Conservation (phyloP, 2,797 vertebrate genomes). For the Danio jaintianensis region DNA sequence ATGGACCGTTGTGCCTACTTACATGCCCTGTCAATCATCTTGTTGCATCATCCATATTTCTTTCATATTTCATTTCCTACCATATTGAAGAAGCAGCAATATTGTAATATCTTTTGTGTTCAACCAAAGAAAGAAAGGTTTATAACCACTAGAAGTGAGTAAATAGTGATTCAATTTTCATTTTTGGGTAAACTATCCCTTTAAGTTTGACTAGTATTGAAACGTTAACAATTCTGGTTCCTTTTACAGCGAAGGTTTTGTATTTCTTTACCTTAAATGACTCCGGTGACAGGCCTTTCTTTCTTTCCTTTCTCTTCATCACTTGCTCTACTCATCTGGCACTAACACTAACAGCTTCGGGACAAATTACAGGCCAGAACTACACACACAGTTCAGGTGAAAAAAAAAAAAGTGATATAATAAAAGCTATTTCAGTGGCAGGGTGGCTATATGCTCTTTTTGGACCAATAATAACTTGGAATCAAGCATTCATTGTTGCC, state of each 20-base stretch:
- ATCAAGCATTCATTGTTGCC: conserved; percentile 78
- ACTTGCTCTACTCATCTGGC: conserved; percentile 77
- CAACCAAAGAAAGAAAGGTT: too few relatives aligned
- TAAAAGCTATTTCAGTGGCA: conserved; percentile 81
- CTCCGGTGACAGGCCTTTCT: conserved; percentile 1
- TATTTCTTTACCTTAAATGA: conserved; percentile 13
- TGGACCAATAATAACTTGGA: conserved; percentile 77
- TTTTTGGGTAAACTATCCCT: too few relatives aligned
- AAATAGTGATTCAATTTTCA: too few relatives aligned
- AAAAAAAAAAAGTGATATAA: conserved; percentile 78
- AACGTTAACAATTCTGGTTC: not conserved
- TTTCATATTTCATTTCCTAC: too few relatives aligned
- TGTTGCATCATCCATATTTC: too few relatives aligned
- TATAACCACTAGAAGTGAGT: too few relatives aligned
- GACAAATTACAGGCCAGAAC: conserved; percentile 81
- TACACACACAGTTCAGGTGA: conserved; percentile 72
- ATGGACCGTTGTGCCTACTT: too few relatives aligned
- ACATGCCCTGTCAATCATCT: too few relatives aligned
- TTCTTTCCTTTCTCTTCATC: conserved; percentile 51
- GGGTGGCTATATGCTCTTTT: conserved; percentile 74
- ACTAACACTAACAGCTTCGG: conserved; percentile 86
- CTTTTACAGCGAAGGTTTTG: not conserved
- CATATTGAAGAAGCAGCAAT: too few relatives aligned
- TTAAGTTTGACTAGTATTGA: not conserved
- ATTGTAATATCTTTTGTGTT: too few relatives aligned